Base-by-base conservation (phyloP, 92 coral and sea anemone species). In the Epizoanthus scotinus region DNA sequence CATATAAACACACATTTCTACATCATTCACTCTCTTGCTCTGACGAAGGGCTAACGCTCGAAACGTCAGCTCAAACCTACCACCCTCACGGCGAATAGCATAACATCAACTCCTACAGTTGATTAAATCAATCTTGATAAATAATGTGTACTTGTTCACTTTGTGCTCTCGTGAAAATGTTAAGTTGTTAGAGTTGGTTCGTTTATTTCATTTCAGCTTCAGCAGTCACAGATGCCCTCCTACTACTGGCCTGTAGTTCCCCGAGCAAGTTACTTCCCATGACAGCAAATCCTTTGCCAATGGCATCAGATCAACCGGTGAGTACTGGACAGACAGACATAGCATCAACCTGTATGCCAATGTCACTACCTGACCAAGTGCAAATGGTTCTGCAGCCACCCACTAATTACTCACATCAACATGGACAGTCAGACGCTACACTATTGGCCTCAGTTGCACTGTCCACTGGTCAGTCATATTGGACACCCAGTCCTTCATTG, bases 151-250 rank as follows among this genome's bases (percentile, higher is more conserved):
- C n/a, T n/a, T n/a, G 50, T 44, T 8, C 50, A 8, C 52, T 47
- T 10, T 47, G 52, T 10, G 1, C 52, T 9, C 52, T 47, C 17
- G 17, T 47, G 52, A 47, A 47, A 63, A 28, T 63, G 19, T 2
- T 6, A 18, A 64, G 70, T 27, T 50, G 20, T 34, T 49, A 40
- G 4, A 26, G 6, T 28, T 71, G 24, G 36, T 3, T 8, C 4
- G 2, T 57, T 67, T 14, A 68, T 77, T 63, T 44, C n/a, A 79
- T 74, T 82, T 87, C 90, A 58, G 86, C 90, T 38, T 85, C 67
- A 62, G 53, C 82, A 47, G 94, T 89, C 1, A 88, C 91, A 2
- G 94, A 94, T 67, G 91, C 97, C 6, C 90, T 94, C 59, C 94
- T 91, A 9, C 67, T 94, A 28, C 77, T 91, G 67, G 89, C 94